A percentile compares a stretch with the other conserved stretches of the same genome.
phyloP scores from a whole-genome alignment of 1,140 invertebrate genomes.

The Drosophila takahashii region DNA sequence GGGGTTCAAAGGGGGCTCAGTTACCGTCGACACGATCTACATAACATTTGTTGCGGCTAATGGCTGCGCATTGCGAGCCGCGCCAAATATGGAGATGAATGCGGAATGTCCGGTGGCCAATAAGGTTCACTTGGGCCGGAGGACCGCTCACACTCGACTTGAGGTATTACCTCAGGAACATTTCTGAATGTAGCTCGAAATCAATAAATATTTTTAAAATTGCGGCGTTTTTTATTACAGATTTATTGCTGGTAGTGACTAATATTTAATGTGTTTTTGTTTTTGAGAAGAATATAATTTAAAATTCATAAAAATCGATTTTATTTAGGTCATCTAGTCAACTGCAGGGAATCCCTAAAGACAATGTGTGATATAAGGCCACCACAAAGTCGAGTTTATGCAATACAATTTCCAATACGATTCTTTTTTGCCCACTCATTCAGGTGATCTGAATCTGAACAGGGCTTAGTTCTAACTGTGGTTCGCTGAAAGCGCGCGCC shows the following conservation, averaged over 20 bases:
- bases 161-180: not conserved
- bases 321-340: not conserved
- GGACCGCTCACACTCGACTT: conserved; percentile 10
- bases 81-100: conserved; percentile 63
- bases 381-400: conserved; percentile 14
- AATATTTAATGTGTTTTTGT: no score
- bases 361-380: conserved; percentile 6
- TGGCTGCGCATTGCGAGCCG: conserved; percentile 50
- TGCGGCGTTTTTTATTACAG: no score
- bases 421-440: conserved; percentile 28
- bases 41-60: conserved; percentile 77
- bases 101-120: conserved; percentile 36
- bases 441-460: conserved; percentile 49
- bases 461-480: conserved; percentile 60
- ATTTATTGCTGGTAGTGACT: no score
- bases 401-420: conserved; percentile 4
- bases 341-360: not conserved
- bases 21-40: conserved; percentile 65
- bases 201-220: not conserved
- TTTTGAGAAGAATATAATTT: no score
- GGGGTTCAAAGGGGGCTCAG: conserved; percentile 11
- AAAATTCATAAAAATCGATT: not conserved
- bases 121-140: conserved; percentile 20
- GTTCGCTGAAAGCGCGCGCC: conserved; percentile 39
- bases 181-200: conserved; percentile 41